Base-by-base conservation (phyloP, 2,888 invertebrate genomes). In the Apodemia mormo region DNA sequence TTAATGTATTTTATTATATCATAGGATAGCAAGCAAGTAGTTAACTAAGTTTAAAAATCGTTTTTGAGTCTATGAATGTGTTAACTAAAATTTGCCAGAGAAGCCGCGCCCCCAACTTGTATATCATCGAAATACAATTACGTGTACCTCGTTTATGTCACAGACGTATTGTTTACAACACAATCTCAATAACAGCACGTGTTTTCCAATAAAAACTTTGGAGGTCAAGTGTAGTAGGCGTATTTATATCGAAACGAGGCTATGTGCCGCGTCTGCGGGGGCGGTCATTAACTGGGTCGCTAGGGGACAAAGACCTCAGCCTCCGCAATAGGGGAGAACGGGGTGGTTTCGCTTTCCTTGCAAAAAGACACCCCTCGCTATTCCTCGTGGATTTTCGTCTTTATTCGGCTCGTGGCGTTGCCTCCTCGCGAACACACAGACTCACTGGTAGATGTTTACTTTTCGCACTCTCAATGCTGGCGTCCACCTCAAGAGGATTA, bases 181-280 rank as follows among this genome's bases (percentile, higher is more conserved):
- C 85, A 84, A 82, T 88, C 86, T 88, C 84, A 83, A 83, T 85
- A 83, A 82, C 82, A 82, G 88, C 90, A 90, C 91, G 90, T 92
- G 92, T 84, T 90, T 90, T 90, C 87, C 89, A 91, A 92, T 92
- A 92, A 92, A 92, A 93, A 92, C 89, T 92, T 92, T 92, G 86
- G 92, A 92, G 92, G 92, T 93, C 92, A 93, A 93, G 92, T 92
- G 92, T 92, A 92, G 92, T 91, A 90, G 91, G 92, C 89, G 91
- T 91, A 92, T 92, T 92, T 93, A 92, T 93, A 91, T 90, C 90
- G 86, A 80, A 85, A 85, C 90, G 89, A 89, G 92, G 88, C 89
- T 90, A 87, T 86, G 83, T 81, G 87, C 86, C 85, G 87, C 85
- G 88, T 87, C 89, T 89, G 84, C 86, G 87, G 87, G 83, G 91